These are phyloP conservation scores for Megaleporinus macrocephalus DNA, from an alignment of 2,113 vertebrate species.

Conservation along the genomic window DNA sequence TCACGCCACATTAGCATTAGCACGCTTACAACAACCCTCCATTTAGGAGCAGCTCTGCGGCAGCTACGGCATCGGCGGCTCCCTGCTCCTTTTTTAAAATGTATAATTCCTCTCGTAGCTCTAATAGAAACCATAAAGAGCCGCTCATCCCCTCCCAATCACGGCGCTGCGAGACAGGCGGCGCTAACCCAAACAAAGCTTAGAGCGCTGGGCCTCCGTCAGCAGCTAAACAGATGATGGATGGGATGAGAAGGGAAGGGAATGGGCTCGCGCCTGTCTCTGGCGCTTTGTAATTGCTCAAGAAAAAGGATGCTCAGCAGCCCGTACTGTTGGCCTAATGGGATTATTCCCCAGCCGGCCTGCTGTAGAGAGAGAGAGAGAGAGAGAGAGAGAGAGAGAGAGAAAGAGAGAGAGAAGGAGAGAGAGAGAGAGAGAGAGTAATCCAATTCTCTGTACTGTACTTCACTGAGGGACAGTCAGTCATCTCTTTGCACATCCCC, in stretches of 20 bases:
- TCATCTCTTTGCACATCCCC: constrained; percentile 33
- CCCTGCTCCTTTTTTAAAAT: constrained; percentile 20
- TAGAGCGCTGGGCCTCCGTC: constrained; percentile 67
- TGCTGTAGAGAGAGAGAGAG: constrained; percentile 75
- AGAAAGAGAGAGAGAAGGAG: constrained; percentile 69
- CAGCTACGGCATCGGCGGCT: not conserved
- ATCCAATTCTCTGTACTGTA: constrained; percentile 74
- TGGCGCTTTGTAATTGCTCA: constrained; percentile 93
- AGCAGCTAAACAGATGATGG: constrained; percentile 89
- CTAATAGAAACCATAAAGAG: constrained; percentile 66
- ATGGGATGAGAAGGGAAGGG: constrained; percentile 85
- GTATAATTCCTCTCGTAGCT: constrained; percentile 65
- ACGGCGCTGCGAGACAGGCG: constrained; percentile 58
- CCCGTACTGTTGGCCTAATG: constrained; percentile 92
- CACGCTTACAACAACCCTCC: not conserved
- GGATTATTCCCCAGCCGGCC: constrained; percentile 88
- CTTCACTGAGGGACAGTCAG: constrained; percentile 58
- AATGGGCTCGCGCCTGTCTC: constrained; percentile 86
- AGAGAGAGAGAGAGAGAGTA: constrained; percentile 69
- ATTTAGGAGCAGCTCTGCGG: constrained; percentile 24
- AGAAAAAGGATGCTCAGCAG: constrained; percentile 90
- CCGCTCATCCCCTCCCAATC: constrained; percentile 31
- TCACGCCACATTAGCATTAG: constrained; percentile 15
- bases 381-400: constrained; percentile 72
- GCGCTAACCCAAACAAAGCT: constrained; percentile 68